These are phyloP conservation scores for Schlechtendalia chinensis DNA, from an alignment of 1,140 invertebrate genomes.

Conservation along the genomic window DNA sequence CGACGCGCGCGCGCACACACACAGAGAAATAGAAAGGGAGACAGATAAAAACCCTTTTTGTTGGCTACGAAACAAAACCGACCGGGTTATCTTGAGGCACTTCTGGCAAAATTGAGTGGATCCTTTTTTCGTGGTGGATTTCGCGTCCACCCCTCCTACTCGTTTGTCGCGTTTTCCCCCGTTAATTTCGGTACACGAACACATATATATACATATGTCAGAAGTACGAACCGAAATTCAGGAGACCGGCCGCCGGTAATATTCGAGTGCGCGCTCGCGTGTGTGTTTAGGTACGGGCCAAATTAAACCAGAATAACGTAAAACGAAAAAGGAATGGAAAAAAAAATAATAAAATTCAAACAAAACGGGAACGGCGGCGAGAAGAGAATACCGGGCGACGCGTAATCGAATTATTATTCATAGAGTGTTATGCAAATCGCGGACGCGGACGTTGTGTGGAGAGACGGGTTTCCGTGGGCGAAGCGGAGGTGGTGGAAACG, in stretches of 20 bases:
- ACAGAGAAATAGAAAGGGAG: slow-evolving; percentile 17
- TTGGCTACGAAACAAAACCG: slow-evolving; percentile 48
- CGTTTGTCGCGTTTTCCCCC: background rate
- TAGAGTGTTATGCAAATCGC: slow-evolving; percentile 39
- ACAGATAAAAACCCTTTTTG: slow-evolving; percentile 45
- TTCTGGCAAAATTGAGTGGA: slow-evolving; percentile 50
- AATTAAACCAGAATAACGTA: slow-evolving; percentile 33
- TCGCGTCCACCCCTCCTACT: background rate
- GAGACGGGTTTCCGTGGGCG: slow-evolving; percentile 8
- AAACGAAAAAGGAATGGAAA: slow-evolving; percentile 6
- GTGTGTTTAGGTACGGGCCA: slow-evolving; percentile 6
- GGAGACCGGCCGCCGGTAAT: background rate
- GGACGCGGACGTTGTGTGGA: background rate
- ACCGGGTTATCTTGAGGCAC: slow-evolving; percentile 48
- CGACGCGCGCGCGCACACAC: background rate
- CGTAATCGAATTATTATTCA: slow-evolving; percentile 49
- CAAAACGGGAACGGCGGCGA: background rate
- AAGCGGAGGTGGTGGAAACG: too few relatives aligned
- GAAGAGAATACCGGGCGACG: background rate
- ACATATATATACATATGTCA: background rate
- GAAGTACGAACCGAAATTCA: slow-evolving; percentile 41
- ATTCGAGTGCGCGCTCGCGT: background rate
- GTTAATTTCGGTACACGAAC: slow-evolving; percentile 27
- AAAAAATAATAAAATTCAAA: slow-evolving; percentile 14
- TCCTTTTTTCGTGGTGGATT: slow-evolving; percentile 33